Percentiles rank a stretch among this genome's conserved stretches.
Evolutionary conservation across 2,113 vertebrate species (phyloP).

Genomic region (Coryphaenoides rupestris): DNA sequence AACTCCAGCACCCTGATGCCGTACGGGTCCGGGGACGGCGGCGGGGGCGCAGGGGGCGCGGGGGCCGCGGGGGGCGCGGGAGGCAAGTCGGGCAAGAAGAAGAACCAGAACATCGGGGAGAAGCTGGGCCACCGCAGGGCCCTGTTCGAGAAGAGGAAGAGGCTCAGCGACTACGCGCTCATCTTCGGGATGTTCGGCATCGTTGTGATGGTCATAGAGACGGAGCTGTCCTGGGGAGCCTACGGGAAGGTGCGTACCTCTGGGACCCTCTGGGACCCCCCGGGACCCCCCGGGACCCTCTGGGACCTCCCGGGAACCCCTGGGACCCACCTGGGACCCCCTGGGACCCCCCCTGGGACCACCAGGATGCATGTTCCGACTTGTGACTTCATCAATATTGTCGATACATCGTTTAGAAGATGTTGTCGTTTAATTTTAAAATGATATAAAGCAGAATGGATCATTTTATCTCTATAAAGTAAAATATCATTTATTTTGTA

Average conservation of each 20-base stretch:
- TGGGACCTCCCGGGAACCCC: constrained; percentile 17
- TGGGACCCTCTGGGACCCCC: background rate
- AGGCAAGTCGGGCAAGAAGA: constrained; percentile 90
- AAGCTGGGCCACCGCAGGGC: constrained; percentile 94
- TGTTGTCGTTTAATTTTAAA: no score
- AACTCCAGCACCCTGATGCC: constrained; percentile 91
- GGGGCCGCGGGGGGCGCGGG: constrained; percentile 66
- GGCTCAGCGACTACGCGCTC: constrained; percentile 96
- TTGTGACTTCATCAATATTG: no score
- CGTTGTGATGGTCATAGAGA: constrained; percentile 99
- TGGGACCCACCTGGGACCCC: no score
- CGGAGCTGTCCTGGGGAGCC: constrained; percentile 96
- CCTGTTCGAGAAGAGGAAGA: constrained; percentile 95
- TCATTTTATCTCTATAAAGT: no score
- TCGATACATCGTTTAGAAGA: no score
- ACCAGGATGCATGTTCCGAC: no score
- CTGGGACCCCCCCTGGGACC: no score
- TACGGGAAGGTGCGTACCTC: constrained; percentile 90
- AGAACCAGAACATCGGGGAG: constrained; percentile 98
- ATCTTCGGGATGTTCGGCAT: constrained; percentile 99
- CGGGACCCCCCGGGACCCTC: constrained; percentile 8
- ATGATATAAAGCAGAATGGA: no score
- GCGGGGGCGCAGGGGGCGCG: constrained; percentile 70
- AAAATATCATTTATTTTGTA: no score
- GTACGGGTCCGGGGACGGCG: constrained; percentile 78